Evolutionary conservation across 2,888 invertebrate genomes (phyloP), one percentile per base, ranked within the genome.

Genomic region (Pediacus dermestoides): DNA sequence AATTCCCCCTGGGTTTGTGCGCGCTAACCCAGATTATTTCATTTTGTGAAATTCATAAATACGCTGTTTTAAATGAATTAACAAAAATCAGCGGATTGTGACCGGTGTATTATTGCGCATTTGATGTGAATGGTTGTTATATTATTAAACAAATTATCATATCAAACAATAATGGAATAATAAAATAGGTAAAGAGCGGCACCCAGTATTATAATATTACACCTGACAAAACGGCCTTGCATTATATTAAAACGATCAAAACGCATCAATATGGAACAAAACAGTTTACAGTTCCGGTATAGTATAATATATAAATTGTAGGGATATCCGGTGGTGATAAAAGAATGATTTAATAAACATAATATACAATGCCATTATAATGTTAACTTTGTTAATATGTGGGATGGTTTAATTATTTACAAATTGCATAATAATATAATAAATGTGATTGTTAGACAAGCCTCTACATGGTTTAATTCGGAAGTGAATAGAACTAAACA

Each of bases 261-360:
- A 56, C 53, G 58, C 58, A 59, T 57, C 59, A 57, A 64, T 61
- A 63, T 62, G 53, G 57, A 63, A 60, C 60, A 58, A 61, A 63
- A 58, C 60, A 55, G 52, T 57, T 56, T 50, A 50, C 49, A 57
- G 58, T 60, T 63, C 62, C 62, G 62, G 61, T 59, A 52, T 53
- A 52, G 46, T 46, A 46, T 54, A 55, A n/a, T 18, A 33, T 22
- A 13, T 10, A 46, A 45, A 61, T 60, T 54, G 58, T 53, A 57
- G 59, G 64, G 63, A 64, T 64, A 63, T 64, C 64, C 64, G 62
- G 64, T 35, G 33, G 46, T 48, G 46, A 60, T 59, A 60, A 60
- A 60, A 59, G 61, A 61, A 61, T 60, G 60, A 61, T 64, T 64
- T 63, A 62, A 64, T 63, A 63, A 60, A 61, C 58, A 61, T 60